Conservation (phyloP, 2,797 vertebrate species). For the Acanthiza pusilla region DNA sequence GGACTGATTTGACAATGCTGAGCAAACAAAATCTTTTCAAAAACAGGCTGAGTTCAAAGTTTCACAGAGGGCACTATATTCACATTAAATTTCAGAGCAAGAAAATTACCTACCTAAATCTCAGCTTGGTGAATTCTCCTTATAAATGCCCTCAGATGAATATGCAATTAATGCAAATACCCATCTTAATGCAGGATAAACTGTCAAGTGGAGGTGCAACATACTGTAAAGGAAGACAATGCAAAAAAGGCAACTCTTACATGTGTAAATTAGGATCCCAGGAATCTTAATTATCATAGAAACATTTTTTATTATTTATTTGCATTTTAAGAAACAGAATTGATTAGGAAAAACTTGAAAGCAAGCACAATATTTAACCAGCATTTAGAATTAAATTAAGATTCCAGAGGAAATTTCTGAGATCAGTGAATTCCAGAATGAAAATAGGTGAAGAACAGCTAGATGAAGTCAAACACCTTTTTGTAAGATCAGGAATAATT, state of each 20-base stretch:
- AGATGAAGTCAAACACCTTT: background rate
- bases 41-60: background rate
- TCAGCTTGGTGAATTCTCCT: background rate
- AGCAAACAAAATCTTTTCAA: background rate
- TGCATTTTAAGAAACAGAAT: background rate
- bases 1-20: background rate
- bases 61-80: background rate
- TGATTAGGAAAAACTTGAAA: background rate
- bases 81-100: background rate
- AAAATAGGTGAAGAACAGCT: background rate
- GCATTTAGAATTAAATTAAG: background rate
- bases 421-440: background rate
- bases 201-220: background rate
- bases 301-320: background rate
- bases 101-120: background rate
- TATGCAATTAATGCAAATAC: background rate
- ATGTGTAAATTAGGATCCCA: background rate
- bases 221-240: background rate
- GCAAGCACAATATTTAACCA: background rate
- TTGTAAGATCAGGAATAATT: background rate
- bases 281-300: background rate
- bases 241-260: background rate
- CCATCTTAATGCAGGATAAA: background rate
- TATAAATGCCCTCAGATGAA: background rate
- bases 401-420: background rate